Conservation (phyloP, 2,113 vertebrate species). For the Hucho hucho region DNA sequence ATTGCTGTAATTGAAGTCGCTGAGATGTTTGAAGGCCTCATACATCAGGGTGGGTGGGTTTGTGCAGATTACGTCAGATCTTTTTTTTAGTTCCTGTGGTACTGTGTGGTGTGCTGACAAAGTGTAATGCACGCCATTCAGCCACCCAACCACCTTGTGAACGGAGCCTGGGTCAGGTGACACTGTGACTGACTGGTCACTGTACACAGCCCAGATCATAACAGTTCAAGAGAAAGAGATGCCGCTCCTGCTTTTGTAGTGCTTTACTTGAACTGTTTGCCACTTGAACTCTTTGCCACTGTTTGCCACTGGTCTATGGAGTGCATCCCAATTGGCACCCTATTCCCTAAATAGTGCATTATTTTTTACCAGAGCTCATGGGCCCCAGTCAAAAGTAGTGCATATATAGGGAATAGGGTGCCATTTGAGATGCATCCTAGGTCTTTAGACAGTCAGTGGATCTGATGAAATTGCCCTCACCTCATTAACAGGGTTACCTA, state of each 20-base stretch:
- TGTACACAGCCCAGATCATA: not conserved
- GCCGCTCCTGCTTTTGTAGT: not conserved
- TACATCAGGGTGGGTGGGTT: constrained; percentile 11
- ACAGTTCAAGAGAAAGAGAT: not conserved
- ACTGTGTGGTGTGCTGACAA: constrained; percentile 67
- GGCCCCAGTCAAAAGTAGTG: too few species aligned
- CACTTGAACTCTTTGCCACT: too few species aligned
- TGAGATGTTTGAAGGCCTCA: not conserved
- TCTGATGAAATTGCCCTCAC: not conserved
- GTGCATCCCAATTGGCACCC: too few species aligned
- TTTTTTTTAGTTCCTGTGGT: constrained; percentile 61
- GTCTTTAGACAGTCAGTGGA: not conserved
- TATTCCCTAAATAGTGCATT: too few species aligned
- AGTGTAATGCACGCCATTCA: constrained; percentile 55
- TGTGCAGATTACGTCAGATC: constrained; percentile 57
- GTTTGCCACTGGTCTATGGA: too few species aligned
- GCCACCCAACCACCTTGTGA: constrained; percentile 44
- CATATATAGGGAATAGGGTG: not conserved
- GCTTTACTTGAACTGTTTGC: too few species aligned
- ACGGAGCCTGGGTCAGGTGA: constrained; percentile 60
- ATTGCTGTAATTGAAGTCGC: not conserved
- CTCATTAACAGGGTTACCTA: not conserved
- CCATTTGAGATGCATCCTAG: not conserved
- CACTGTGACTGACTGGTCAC: constrained; percentile 13
- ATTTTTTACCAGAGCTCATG: too few species aligned